phyloP scores from a whole-genome alignment of 2,113 vertebrate genomes.

The Rhinolophus sinicus region DNA sequence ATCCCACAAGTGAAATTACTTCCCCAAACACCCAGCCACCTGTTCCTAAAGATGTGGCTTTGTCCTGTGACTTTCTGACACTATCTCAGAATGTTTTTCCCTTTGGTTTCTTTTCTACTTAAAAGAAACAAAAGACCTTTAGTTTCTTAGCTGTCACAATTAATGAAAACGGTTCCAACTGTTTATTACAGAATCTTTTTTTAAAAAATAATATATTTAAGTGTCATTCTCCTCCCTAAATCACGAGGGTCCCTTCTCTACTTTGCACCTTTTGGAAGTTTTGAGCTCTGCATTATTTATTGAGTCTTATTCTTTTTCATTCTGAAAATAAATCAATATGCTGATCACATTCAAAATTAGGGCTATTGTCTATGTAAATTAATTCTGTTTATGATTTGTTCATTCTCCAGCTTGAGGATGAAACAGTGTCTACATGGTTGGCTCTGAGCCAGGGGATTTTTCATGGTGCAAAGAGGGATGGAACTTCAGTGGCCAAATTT shows the following conservation, averaged over 20 bases:
- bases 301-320: conserved; percentile 28
- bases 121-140: not conserved
- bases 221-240: conserved; percentile 25
- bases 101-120: conserved; percentile 50
- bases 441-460: conserved; percentile 47
- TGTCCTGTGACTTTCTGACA: not conserved
- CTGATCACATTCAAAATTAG: not conserved
- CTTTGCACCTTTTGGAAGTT: conserved; percentile 47
- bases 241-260: conserved; percentile 22
- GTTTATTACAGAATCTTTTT: conserved; percentile 56
- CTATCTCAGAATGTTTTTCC: not conserved
- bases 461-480: conserved; percentile 48
- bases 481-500: conserved; percentile 31
- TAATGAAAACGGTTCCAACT: not conserved
- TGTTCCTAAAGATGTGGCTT: not conserved
- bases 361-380: not conserved
- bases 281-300: conserved; percentile 27
- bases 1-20: conserved; percentile 8
- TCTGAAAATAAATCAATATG: conserved; percentile 30
- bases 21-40: not conserved
- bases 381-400: not conserved
- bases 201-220: conserved; percentile 10
- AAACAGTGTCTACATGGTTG: conserved; percentile 21
- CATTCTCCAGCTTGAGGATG: conserved; percentile 33
- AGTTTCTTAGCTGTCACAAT: conserved; percentile 26